Base-by-base conservation (phyloP, 2,888 invertebrate species). In the Paralinhomoeus sp. region DNA sequence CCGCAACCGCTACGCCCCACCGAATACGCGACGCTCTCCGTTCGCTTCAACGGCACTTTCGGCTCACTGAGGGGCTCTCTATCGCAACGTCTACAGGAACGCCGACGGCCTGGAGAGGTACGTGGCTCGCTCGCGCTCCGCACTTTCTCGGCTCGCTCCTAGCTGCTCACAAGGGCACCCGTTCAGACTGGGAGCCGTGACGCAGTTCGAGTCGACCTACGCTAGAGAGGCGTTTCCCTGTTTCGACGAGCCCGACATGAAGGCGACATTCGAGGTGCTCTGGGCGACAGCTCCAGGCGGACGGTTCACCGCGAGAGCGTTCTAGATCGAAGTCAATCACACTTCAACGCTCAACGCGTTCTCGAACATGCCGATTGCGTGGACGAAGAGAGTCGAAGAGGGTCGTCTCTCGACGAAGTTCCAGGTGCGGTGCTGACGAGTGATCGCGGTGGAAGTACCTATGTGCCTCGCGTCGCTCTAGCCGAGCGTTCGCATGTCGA, bases 401-500 rank as follows among this genome's bases (percentile, higher is more conserved):
- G 27, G 7, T 5, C 27, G 5, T 12, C 7, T 12, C 12, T 9
- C 27, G 5, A 27, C 27, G 27, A 27, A 27, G 27, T 27, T 27
- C 12, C 7, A 5, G 5, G 27, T 27, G 27, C 5, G 27, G n/a
- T n/a, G n/a, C n/a, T n/a, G n/a, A n/a, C n/a, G n/a, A n/a, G n/a
- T n/a, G n/a, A n/a, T n/a, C n/a, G n/a, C n/a, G n/a, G n/a, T n/a
- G n/a, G n/a, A n/a, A n/a, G n/a, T n/a, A n/a, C n/a, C n/a, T n/a
- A n/a, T n/a, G n/a, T n/a, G n/a, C n/a, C n/a, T n/a, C n/a, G n/a
- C n/a, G n/a, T n/a, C n/a, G n/a, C n/a, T 55, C 46, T 50, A 53
- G 21, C 50, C 50, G 20, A 46, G 63, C 3, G 62, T 67, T 3
- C 58, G 59, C 63, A 85, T 85, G 83, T 76, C 82, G 45, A 83